Percentiles rank a stretch among this genome's conserved stretches.
phyloP scores from a whole-genome alignment of 1,140 invertebrate genomes.

The Ectropis grisescens region DNA sequence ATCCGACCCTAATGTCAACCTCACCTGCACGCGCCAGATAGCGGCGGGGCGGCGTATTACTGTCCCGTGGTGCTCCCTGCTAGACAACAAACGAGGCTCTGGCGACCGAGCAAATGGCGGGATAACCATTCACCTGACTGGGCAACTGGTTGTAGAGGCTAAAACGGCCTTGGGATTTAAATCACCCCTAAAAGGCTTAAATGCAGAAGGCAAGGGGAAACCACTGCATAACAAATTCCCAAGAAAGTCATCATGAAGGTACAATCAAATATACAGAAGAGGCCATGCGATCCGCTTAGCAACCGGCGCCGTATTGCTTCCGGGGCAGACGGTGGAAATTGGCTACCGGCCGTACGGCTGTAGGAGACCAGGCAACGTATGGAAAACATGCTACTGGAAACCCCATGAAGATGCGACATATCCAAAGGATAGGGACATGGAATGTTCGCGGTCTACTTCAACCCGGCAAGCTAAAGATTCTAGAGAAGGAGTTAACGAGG shows the following conservation, averaged over 20 bases:
- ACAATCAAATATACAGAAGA: not conserved
- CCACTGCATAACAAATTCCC: not conserved
- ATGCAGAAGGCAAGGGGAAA: slow-evolving; percentile 1
- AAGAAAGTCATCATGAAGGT: slow-evolving; percentile 1
- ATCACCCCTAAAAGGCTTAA: not conserved
- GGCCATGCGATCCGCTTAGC: not conserved
- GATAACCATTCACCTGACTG: slow-evolving; percentile 1
- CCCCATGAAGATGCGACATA: too few relatives aligned
- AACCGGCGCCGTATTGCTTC: not conserved
- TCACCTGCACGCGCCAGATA: not conserved
- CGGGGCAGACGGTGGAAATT: not conserved
- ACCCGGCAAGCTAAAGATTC: not conserved
- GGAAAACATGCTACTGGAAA: too few relatives aligned
- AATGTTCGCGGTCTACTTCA: not conserved
- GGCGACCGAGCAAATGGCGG: slow-evolving; percentile 1
- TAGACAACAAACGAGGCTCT: slow-evolving; percentile 1
- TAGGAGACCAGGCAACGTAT: too few relatives aligned
- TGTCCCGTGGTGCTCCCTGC: not conserved
- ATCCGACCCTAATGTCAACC: too few relatives aligned
- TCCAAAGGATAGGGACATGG: not conserved
- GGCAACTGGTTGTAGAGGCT: slow-evolving; percentile 1
- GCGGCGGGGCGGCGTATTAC: not conserved
- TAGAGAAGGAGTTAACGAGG: slow-evolving; percentile 3
- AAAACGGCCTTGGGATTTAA: not conserved
- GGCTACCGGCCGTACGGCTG: not conserved